Evolutionary conservation across 2,888 invertebrate species (phyloP), one percentile per base, ranked within the genome.

Genomic region (Villa cingulata): DNA sequence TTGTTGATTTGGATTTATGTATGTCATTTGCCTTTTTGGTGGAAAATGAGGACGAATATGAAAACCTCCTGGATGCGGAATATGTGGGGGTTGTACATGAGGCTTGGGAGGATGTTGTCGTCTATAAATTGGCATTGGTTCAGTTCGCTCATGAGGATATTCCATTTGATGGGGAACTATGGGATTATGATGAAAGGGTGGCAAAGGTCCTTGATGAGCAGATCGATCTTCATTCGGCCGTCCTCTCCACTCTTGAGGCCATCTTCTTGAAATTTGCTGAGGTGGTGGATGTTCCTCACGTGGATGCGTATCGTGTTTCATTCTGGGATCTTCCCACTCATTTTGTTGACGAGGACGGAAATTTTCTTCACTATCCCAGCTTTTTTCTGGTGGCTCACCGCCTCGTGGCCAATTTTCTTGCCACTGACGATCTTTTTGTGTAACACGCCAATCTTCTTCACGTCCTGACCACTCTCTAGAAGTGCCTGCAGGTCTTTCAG

Each of bases 21-120:
- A 68, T 1, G 66, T 62, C 56, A 66, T 55, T n/a, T 60, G 60
- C 9, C 66, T 59, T 48, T 67, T 68, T 43, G 59, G 58, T 0
- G 62, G 62, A 50, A 68, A 68, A 15, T 66, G 62, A 1, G 61
- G 59, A 5, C 58, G 56, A n/a, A 54, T 54, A 34, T 52, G 50
- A 27, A 48, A 50, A 14, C 16, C 38, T 15, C 49, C 32, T 1
- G 42, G 20, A 20, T 34, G 43, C 23, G 37, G 16, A 17, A 7
- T 29, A 15, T 46, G 46, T 16, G 43, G 46, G 9, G 37, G 44
- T 7, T 37, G 46, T 5, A 44, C 19, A 37, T 44, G 49, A 3
- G 37, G 23, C 2, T 44, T 41, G 4, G 40, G n/a, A 15, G 43
- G 61, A 5, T 64, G 66, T 52, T 64, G 66, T 4, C 60, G 57